phyloP scores from a whole-genome alignment of 2,797 vertebrate species.

The Buceros bicornis region DNA sequence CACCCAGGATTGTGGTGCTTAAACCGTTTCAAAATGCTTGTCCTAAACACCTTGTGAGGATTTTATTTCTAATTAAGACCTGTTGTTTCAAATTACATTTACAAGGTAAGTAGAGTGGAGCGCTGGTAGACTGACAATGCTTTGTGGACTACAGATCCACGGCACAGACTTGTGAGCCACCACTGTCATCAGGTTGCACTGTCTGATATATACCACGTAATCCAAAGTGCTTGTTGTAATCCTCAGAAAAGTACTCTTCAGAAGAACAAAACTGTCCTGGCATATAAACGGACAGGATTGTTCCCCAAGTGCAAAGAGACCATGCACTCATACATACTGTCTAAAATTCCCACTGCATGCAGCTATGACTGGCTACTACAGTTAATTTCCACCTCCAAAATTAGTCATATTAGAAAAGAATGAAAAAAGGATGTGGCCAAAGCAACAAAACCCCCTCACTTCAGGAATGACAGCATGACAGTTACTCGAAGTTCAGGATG shows the following conservation, averaged over 20 bases:
- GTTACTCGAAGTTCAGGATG: neutral
- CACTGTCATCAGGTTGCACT: fast-evolving
- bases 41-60: neutral
- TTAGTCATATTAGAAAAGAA: neutral
- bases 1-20: fast-evolving
- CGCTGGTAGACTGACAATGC: neutral
- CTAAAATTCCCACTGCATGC: neutral
- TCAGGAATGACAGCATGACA: neutral
- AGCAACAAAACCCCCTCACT: neutral
- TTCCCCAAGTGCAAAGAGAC: neutral
- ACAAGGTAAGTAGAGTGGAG: neutral
- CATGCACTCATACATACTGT: fast-evolving
- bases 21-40: neutral
- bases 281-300: neutral
- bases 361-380: neutral
- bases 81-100: neutral
- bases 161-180: neutral
- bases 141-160: neutral
- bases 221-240: neutral
- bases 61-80: neutral
- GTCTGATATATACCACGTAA: neutral
- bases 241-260: neutral
- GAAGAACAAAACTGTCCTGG: neutral
- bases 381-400: neutral
- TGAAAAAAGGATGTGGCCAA: neutral